These are phyloP conservation scores for Bombyx huttoni DNA, from an alignment of 2,888 invertebrate species.

Conservation along the genomic window DNA sequence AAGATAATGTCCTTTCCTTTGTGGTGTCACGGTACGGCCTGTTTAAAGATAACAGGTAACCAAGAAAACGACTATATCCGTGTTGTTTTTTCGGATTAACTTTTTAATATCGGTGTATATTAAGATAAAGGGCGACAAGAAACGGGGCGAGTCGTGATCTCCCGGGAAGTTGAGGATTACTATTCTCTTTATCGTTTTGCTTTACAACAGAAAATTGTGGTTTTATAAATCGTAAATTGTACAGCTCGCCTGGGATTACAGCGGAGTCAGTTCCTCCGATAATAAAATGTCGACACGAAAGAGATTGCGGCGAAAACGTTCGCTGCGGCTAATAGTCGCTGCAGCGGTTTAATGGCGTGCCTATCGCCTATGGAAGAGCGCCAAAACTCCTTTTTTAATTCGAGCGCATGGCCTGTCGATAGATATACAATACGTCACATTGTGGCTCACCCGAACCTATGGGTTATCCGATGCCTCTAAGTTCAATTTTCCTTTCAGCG, in stretches of 20 bases:
- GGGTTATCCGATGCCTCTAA: neutral
- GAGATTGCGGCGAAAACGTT: conserved; percentile 40
- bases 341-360: conserved; percentile 37
- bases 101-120: conserved; percentile 46
- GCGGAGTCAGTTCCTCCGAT: conserved; percentile 53
- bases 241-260: conserved; percentile 54
- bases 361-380: conserved; percentile 35
- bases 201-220: conserved; percentile 41
- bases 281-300: conserved; percentile 67
- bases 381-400: conserved; percentile 26
- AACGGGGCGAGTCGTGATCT: conserved; percentile 21
- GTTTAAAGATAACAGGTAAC: conserved; percentile 17
- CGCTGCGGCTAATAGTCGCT: conserved; percentile 35
- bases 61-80: conserved; percentile 12
- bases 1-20: neutral
- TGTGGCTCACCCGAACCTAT: neutral
- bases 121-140: conserved; percentile 31
- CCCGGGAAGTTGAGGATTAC: conserved; percentile 24
- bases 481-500: neutral
- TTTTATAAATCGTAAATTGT: conserved; percentile 61
- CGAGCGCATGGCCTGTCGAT: neutral
- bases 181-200: conserved; percentile 44
- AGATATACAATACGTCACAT: neutral
- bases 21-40: conserved; percentile 1
- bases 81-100: conserved; percentile 33